Evolutionary conservation across 2,888 invertebrate genomes (phyloP).

Genomic region (Calliopum simillimum): DNA sequence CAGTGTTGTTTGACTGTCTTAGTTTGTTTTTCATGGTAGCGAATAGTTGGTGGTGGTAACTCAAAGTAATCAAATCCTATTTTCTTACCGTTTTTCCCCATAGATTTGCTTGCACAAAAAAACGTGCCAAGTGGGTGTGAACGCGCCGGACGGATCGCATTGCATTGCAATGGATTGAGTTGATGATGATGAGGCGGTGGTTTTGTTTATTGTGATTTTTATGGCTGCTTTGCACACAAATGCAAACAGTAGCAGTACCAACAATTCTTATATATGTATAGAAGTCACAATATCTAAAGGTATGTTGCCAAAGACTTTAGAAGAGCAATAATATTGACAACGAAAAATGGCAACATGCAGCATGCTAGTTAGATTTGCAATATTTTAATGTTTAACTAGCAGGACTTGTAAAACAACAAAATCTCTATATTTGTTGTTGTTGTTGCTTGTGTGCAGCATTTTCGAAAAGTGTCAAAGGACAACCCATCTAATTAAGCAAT

Average conservation of each 20-base stretch:
- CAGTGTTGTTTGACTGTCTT: no score
- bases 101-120: neutral
- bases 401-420: neutral
- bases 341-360: constrained; percentile 35
- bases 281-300: no score
- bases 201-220: constrained; percentile 62
- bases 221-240: constrained; percentile 62
- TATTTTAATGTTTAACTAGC: neutral
- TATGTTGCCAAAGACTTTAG: constrained; percentile 35
- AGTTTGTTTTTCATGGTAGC: no score
- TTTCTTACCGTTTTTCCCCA: no score
- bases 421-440: neutral
- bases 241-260: constrained; percentile 46
- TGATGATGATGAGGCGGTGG: constrained; percentile 42
- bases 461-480: neutral
- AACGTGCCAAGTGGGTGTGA: constrained; percentile 29
- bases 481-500: constrained; percentile 6
- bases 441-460: no score
- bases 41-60: no score
- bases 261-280: neutral
- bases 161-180: constrained; percentile 12
- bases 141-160: constrained; percentile 51
- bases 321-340: constrained; percentile 36
- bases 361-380: constrained; percentile 22
- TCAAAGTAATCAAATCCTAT: no score